Evolutionary conservation across 2,888 invertebrate species (phyloP).

Genomic region (Caradrina clavipalpis): DNA sequence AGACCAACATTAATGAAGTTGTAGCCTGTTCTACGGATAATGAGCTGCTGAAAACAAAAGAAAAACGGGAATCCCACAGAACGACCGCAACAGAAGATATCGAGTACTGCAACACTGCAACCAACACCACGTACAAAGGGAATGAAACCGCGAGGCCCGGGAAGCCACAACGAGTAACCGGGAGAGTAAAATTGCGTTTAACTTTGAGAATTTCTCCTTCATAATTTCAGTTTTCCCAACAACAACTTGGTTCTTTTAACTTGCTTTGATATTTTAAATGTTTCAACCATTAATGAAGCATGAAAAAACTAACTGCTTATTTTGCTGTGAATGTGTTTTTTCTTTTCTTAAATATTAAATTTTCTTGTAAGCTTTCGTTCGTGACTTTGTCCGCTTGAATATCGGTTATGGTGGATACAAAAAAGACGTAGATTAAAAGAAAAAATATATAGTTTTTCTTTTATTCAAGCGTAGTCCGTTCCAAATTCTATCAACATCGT

Average conservation of each 20-base stretch:
- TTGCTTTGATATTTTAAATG: neutral
- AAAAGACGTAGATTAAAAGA: too few species aligned
- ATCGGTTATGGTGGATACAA: too few species aligned
- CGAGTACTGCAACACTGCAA: conserved; percentile 37
- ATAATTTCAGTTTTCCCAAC: neutral
- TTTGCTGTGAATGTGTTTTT: neutral
- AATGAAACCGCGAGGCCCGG: conserved; percentile 19
- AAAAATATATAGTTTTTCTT: too few species aligned
- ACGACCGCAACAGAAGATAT: conserved; percentile 31
- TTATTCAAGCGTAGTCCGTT: too few species aligned
- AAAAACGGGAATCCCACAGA: conserved; percentile 1
- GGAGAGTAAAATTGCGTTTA: conserved; percentile 29
- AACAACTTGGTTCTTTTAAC: neutral
- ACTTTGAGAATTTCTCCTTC: conserved; percentile 10
- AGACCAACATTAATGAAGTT: conserved; percentile 28
- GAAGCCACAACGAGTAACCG: conserved; percentile 15
- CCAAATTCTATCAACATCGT: too few species aligned
- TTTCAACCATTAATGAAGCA: neutral
- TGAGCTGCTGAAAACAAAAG: conserved; percentile 18
- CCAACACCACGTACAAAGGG: conserved; percentile 23
- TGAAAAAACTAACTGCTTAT: neutral
- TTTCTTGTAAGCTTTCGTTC: too few species aligned
- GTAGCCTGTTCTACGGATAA: conserved; percentile 4
- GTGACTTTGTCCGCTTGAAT: too few species aligned
- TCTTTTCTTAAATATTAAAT: too few species aligned